Evolutionary conservation across 2,888 invertebrate genomes (phyloP).

Genomic region (Rapana venosa): DNA sequence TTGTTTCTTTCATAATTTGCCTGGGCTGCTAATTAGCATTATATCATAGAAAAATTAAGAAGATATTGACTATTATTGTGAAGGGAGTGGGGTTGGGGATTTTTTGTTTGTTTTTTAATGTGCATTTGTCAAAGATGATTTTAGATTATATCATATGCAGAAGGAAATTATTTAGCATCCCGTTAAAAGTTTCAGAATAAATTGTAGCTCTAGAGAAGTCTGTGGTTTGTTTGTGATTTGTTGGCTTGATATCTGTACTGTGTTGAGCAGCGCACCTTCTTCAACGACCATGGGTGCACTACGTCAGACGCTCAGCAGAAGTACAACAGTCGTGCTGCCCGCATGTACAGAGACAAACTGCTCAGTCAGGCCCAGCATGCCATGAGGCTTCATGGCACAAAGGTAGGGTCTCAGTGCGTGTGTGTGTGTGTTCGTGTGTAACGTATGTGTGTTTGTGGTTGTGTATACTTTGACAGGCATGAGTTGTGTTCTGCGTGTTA

Average conservation of each 20-base stretch:
- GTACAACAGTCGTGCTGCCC: conserved; percentile 96
- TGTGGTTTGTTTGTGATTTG: neutral
- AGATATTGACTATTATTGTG: too few species aligned
- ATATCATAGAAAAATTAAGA: too few species aligned
- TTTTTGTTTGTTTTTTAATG: too few species aligned
- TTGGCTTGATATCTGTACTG: neutral
- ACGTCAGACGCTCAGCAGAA: conserved; percentile 96
- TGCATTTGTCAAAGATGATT: too few species aligned
- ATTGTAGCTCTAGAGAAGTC: too few species aligned
- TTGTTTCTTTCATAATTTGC: too few species aligned
- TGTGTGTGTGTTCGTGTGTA: neutral
- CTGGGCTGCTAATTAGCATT: too few species aligned
- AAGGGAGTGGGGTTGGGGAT: too few species aligned
- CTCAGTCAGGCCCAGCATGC: conserved; percentile 89
- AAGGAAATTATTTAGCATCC: too few species aligned
- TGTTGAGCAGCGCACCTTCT: conserved; percentile 88
- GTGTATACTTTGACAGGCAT: neutral
- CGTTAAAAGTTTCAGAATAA: too few species aligned
- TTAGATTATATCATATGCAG: too few species aligned
- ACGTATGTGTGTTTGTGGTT: neutral
- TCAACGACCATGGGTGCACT: conserved; percentile 94
- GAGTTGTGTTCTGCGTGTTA: too few species aligned
- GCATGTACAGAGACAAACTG: conserved; percentile 94
- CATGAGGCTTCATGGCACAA: conserved; percentile 90
- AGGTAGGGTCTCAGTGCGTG: conserved; percentile 82